Base-by-base conservation (phyloP, 2,888 invertebrate species). In the Pollenia angustigena region DNA sequence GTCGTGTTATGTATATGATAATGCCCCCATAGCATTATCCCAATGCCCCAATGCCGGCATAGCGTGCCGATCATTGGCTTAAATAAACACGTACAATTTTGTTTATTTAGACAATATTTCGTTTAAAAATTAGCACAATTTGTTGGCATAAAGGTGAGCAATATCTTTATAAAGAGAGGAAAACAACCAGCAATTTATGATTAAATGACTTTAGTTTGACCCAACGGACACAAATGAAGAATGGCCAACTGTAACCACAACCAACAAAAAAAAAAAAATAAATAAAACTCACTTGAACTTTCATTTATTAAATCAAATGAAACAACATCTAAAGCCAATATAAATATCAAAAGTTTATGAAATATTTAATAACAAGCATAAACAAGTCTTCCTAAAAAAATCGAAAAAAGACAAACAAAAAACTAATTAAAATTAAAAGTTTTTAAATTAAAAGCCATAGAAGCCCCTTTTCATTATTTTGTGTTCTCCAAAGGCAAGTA, bases 361-460 rank as follows among this genome's bases (percentile, higher is more conserved):
- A 71, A 54, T 82, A 69, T 78, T 71, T 64, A 83, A 81, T 75
- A 74, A 82, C 4, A 54, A 23, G 44, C 62, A 69, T 40, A 69
- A 62, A 62, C 64, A 58, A 32, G 79, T 42, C 64, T 71, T 62
- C 71, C 1, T 42, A 40, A 14, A 40, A 16, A 68, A 74, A 8
- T 11, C 79, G 79, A 83, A 60, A 16, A 56, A 68, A 74, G 10
- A n/a, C 58, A 32, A 32, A 14, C 50, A 62, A 75, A 82, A 82
- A 83, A 60, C 52, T 71, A 83, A 86, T 86, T 83, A 86, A 83
- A 86, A 83, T 50, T 58, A 14, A 64, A 76, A 76, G 83, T 76
- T 86, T 86, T 75, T 60, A 83, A 83, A 80, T 76, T 83, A 79
- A 80, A 83, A 76, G 23, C 80, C 54, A 71, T 40, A 83, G 71